phyloP scores from a whole-genome alignment of 2,888 invertebrate species.

The Hirtodrosophila histrioides region DNA sequence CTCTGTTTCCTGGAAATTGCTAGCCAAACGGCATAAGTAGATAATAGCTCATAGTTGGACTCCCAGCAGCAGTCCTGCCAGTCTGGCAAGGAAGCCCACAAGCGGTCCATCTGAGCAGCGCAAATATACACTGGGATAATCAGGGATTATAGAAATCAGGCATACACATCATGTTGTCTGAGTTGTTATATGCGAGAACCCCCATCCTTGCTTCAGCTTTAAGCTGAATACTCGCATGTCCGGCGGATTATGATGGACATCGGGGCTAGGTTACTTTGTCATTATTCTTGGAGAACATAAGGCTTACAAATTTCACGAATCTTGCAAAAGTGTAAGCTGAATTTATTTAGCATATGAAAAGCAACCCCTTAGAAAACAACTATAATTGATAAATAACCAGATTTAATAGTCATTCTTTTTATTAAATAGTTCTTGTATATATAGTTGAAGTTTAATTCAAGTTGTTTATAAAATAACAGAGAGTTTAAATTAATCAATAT shows the following conservation, averaged over 20 bases:
- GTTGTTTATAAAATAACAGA: too few relatives aligned
- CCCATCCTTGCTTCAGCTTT: not conserved
- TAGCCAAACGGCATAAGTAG: slow-evolving; percentile 58
- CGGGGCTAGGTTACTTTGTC: not conserved
- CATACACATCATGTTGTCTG: slow-evolving; percentile 20
- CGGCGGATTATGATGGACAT: not conserved
- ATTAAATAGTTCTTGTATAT: too few relatives aligned
- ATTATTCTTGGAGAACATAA: too few relatives aligned
- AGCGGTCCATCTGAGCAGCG: slow-evolving; percentile 16
- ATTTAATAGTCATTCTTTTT: too few relatives aligned
- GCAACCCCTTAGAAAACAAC: too few relatives aligned
- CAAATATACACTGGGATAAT: slow-evolving; percentile 42
- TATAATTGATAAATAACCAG: too few relatives aligned
- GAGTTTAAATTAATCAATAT: too few relatives aligned
- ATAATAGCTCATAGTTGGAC: slow-evolving; percentile 43
- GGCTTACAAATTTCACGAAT: too few relatives aligned
- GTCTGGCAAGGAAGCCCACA: slow-evolving; percentile 9
- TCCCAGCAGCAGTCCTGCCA: not conserved
- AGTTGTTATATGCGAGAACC: slow-evolving; percentile 19
- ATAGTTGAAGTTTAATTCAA: too few relatives aligned
- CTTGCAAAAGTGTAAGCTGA: too few relatives aligned
- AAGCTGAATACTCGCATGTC: not conserved
- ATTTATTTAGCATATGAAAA: too few relatives aligned
- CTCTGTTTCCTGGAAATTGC: slow-evolving; percentile 40
- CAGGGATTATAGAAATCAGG: slow-evolving; percentile 40